Conservation (phyloP, 2,888 invertebrate species). For the Antheraea assamensis region DNA sequence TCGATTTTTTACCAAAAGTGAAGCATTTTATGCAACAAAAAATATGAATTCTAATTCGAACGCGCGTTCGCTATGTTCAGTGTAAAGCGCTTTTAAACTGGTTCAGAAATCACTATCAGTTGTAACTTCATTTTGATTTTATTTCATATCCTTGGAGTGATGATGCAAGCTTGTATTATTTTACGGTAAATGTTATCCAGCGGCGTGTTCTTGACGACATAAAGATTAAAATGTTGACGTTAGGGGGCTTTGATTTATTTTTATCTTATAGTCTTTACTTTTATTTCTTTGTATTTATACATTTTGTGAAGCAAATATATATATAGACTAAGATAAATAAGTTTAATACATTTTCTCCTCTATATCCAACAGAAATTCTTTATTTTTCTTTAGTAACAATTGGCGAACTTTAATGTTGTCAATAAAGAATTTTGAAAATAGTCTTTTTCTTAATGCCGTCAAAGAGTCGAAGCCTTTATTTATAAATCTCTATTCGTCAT, state of each 20-base stretch:
- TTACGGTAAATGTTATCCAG: conserved; percentile 6
- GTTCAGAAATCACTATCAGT: background rate
- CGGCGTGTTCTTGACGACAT: conserved; percentile 16
- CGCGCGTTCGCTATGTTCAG: background rate
- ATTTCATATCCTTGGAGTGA: conserved; percentile 1
- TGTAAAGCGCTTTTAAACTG: background rate
- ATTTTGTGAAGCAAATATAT: background rate
- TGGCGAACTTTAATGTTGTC: no score
- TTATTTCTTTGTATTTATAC: background rate
- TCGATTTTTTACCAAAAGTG: background rate
- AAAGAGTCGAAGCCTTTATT: no score
- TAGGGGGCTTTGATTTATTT: background rate
- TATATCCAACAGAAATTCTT: no score
- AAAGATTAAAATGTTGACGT: background rate
- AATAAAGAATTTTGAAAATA: no score
- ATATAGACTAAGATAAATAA: no score
- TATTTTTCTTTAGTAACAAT: no score
- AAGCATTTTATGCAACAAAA: background rate
- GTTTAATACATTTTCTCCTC: no score
- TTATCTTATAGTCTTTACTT: background rate
- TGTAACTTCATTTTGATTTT: conserved; percentile 18
- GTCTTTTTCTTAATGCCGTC: no score
- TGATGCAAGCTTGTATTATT: conserved; percentile 14
- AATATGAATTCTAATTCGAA: background rate
- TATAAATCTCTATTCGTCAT: no score